These are phyloP conservation scores for Sminthopsis crassicaudata DNA, from an alignment of 2,113 vertebrate species.

Conservation along the genomic window DNA sequence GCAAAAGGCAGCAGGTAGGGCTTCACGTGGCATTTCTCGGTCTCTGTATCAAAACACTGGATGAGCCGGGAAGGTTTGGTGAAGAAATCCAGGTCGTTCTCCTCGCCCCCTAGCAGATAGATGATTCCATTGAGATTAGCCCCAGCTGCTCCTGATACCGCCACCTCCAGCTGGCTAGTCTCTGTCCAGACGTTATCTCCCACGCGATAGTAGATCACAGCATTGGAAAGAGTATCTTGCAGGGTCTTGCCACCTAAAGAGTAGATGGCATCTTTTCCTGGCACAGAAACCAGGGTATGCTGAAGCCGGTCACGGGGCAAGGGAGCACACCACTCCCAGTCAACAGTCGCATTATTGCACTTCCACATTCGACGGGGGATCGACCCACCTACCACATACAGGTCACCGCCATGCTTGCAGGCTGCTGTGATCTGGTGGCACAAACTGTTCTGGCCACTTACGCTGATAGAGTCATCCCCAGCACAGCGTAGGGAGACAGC, in stretches of 20 bases:
- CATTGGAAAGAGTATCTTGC: slow-evolving; percentile 97
- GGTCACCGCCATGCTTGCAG: slow-evolving; percentile 96
- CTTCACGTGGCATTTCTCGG: slow-evolving; percentile 95
- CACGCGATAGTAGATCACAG: slow-evolving; percentile 96
- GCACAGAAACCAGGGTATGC: slow-evolving; percentile 95
- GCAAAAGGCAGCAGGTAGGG: slow-evolving; percentile 96
- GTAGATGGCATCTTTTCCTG: slow-evolving; percentile 94
- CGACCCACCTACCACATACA: slow-evolving; percentile 97
- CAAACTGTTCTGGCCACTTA: slow-evolving; percentile 97
- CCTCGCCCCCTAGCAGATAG: slow-evolving; percentile 96
- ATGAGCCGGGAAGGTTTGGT: slow-evolving; percentile 98
- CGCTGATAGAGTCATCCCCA: slow-evolving; percentile 94
- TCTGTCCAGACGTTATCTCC: slow-evolving; percentile 98
- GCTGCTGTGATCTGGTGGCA: slow-evolving; percentile 99
- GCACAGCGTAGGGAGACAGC: slow-evolving; percentile 97
- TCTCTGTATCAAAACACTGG: slow-evolving; percentile 95
- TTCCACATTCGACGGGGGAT: slow-evolving; percentile 99
- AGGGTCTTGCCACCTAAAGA: slow-evolving; percentile 96
- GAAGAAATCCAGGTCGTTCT: slow-evolving; percentile 99
- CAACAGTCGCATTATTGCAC: slow-evolving; percentile 98
- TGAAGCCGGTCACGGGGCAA: slow-evolving; percentile 96
- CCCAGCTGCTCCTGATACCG: slow-evolving; percentile 95
- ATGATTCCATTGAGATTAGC: slow-evolving; percentile 96
- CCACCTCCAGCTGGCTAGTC: slow-evolving; percentile 95
- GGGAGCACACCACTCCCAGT: slow-evolving; percentile 99